phyloP scores from a whole-genome alignment of 2,888 invertebrate species.

The Noctua comes region DNA sequence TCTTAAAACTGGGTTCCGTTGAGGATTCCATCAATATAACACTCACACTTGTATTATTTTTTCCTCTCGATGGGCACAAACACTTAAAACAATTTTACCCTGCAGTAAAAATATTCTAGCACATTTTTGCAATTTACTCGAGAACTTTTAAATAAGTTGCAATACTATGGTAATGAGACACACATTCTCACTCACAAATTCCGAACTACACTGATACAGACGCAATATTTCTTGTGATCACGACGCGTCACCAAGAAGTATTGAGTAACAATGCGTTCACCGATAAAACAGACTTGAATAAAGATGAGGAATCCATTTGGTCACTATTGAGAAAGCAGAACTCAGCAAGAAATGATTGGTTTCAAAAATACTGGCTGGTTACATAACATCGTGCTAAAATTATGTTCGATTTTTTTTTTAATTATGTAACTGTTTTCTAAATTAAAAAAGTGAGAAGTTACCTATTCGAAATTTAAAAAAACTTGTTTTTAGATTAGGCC shows the following conservation, averaged over 20 bases:
- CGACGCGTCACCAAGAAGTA: background rate
- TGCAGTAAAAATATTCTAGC: background rate
- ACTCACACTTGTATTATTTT: background rate
- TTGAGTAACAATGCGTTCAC: slow-evolving; percentile 12
- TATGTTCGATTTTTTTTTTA: background rate
- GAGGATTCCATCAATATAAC: background rate
- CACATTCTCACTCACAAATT: background rate
- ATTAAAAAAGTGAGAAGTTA: background rate
- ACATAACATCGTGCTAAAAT: background rate
- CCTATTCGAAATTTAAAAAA: background rate
- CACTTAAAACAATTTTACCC: background rate
- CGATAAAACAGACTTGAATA: slow-evolving; percentile 5
- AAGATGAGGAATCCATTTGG: slow-evolving; percentile 7
- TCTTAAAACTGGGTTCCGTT: background rate
- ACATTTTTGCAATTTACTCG: background rate
- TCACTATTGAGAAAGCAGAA: slow-evolving; percentile 2
- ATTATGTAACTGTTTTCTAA: slow-evolving; percentile 6
- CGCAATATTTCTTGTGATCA: background rate
- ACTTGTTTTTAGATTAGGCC: background rate
- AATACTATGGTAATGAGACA: background rate
- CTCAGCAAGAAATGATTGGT: background rate
- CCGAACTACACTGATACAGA: background rate
- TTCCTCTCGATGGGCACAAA: background rate
- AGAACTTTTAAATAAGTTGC: background rate
- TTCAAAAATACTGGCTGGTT: background rate